phyloP scores from a whole-genome alignment of 2,113 vertebrate genomes.

The Boleophthalmus pectinirostris region DNA sequence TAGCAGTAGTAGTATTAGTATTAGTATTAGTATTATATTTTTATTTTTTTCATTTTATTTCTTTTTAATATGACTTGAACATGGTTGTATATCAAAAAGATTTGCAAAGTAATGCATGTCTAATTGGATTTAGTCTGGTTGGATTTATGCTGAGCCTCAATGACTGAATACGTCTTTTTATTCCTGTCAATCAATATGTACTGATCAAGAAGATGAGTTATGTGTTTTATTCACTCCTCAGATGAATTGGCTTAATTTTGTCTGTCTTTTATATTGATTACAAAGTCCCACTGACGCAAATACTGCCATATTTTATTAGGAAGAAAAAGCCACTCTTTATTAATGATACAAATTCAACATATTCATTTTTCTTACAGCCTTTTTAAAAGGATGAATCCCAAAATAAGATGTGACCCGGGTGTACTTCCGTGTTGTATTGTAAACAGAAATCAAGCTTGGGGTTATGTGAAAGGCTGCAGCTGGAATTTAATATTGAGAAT shows the following conservation, averaged over 20 bases:
- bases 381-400: constrained; percentile 18
- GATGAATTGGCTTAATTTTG: constrained; percentile 31
- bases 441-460: neutral
- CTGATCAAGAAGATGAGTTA: constrained; percentile 24
- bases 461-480: neutral
- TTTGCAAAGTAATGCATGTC: constrained; percentile 13
- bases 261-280: constrained; percentile 41
- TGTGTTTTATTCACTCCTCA: constrained; percentile 24
- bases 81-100: neutral
- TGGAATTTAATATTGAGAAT: neutral
- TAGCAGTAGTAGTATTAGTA: too few species aligned
- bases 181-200: constrained; percentile 28
- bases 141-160: constrained; percentile 22
- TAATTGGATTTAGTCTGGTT: constrained; percentile 23
- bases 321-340: constrained; percentile 40
- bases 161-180: constrained; percentile 13
- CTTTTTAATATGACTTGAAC: too few species aligned
- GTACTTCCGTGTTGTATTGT: constrained; percentile 3
- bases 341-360: constrained; percentile 32
- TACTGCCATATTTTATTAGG: constrained; percentile 16
- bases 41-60: too few species aligned
- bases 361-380: constrained; percentile 31
- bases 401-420: constrained; percentile 10
- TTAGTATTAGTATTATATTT: too few species aligned
- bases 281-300: constrained; percentile 24